Conservation (phyloP, 2,888 invertebrate species). For the Sceliomorpha sp. region DNA sequence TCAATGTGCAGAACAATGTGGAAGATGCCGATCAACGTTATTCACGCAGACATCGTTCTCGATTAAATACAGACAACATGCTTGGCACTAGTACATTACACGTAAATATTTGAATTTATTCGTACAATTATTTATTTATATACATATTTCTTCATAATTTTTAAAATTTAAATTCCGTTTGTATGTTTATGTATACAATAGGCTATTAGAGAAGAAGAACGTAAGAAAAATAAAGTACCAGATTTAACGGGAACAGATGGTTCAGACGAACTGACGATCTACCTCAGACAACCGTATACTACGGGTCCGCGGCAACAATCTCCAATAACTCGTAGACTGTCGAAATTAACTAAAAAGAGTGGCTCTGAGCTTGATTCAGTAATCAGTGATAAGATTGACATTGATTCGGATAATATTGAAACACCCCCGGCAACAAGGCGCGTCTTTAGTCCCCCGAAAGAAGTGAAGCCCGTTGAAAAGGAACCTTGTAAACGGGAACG, state of each 20-base stretch:
- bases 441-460: slow-evolving; percentile 84
- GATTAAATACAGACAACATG: slow-evolving; percentile 76
- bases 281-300: slow-evolving; percentile 71
- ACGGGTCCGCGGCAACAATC: slow-evolving; percentile 35
- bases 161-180: too few species aligned
- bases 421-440: slow-evolving; percentile 91
- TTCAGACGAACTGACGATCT: slow-evolving; percentile 74
- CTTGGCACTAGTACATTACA: slow-evolving; percentile 78
- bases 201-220: slow-evolving; percentile 77
- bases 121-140: too few species aligned
- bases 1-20: slow-evolving; percentile 84
- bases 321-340: slow-evolving; percentile 63
- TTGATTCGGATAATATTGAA: slow-evolving; percentile 94
- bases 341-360: slow-evolving; percentile 64
- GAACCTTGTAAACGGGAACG: slow-evolving; percentile 75
- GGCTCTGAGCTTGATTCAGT: slow-evolving; percentile 61
- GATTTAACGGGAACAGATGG: slow-evolving; percentile 63
- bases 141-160: too few species aligned
- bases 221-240: slow-evolving; percentile 71
- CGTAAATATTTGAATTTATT: slow-evolving; percentile 62
- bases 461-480: slow-evolving; percentile 80
- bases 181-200: too few species aligned
- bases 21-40: slow-evolving; percentile 85
- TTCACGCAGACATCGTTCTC: slow-evolving; percentile 79
- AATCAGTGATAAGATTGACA: slow-evolving; percentile 87